Evolutionary conservation across 2,113 vertebrate species (phyloP).

Genomic region (Hydropotes inermis): DNA sequence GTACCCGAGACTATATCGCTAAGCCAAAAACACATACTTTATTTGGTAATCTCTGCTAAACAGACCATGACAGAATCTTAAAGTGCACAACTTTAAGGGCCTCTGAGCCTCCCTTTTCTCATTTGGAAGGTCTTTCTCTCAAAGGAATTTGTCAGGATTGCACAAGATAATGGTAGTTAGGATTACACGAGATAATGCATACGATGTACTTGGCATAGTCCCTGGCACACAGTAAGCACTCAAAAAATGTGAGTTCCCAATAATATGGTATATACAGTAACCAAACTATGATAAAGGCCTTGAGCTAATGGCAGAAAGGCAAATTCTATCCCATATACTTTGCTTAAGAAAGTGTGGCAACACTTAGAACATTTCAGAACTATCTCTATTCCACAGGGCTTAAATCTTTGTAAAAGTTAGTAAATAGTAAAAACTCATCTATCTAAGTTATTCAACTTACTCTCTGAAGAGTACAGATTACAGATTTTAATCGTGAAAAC

Average conservation of each 20-base stretch:
- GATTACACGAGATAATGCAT: not conserved
- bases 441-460: not conserved
- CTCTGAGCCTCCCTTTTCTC: not conserved
- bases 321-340: not conserved
- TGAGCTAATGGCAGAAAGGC: not conserved
- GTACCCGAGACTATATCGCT: not conserved
- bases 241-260: not conserved
- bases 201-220: not conserved
- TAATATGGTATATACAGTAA: not conserved
- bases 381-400: not conserved
- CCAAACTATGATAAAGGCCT: not conserved
- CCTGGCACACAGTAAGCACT: not conserved
- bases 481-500: not conserved
- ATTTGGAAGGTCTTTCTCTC: not conserved
- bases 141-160: not conserved
- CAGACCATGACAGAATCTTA: not conserved
- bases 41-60: not conserved
- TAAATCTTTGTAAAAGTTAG: constrained; percentile 31
- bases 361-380: not conserved
- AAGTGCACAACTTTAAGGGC: not conserved
- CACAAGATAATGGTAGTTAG: not conserved
- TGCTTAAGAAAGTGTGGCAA: not conserved
- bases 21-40: not conserved
- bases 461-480: not conserved
- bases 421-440: not conserved